Percentiles rank a stretch among this genome's conserved stretches.
phyloP scores from a whole-genome alignment of 2,113 vertebrate genomes.

The Tiliqua scincoides region DNA sequence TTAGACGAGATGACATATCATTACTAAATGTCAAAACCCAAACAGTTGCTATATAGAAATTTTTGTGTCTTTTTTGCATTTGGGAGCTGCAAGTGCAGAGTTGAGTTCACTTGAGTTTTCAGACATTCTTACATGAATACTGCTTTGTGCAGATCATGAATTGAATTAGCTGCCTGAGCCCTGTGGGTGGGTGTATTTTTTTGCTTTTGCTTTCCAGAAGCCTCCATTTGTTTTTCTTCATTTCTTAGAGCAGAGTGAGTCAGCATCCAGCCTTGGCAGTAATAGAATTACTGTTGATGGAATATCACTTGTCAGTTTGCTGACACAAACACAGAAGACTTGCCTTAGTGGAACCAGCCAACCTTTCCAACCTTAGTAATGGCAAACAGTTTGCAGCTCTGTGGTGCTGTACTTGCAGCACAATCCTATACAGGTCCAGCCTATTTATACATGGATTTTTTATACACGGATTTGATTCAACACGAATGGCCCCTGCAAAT shows the following conservation, averaged over 20 bases:
- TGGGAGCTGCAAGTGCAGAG: neutral
- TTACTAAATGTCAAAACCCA: neutral
- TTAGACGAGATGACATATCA: too few species aligned
- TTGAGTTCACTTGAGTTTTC: conserved; percentile 5
- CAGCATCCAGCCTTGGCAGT: conserved; percentile 21
- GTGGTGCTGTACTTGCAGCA: too few species aligned
- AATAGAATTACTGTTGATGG: conserved; percentile 7
- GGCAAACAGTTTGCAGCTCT: neutral
- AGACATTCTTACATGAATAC: conserved; percentile 16
- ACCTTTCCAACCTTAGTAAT: neutral
- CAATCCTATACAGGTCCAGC: too few species aligned
- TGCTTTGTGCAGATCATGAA: conserved; percentile 24
- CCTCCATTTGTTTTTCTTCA: neutral
- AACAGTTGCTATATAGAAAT: neutral
- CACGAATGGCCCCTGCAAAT: too few species aligned
- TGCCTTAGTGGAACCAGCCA: conserved; percentile 9
- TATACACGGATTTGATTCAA: too few species aligned
- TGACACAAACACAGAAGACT: conserved; percentile 19
- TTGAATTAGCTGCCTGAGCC: neutral
- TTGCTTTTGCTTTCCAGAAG: neutral
- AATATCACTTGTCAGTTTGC: conserved; percentile 31
- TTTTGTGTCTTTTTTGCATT: neutral
- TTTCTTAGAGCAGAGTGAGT: conserved; percentile 38
- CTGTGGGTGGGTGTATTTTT: neutral
- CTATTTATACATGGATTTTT: too few species aligned